Base-by-base conservation (phyloP, 1,140 invertebrate genomes). In the Archivesica marissinica region DNA sequence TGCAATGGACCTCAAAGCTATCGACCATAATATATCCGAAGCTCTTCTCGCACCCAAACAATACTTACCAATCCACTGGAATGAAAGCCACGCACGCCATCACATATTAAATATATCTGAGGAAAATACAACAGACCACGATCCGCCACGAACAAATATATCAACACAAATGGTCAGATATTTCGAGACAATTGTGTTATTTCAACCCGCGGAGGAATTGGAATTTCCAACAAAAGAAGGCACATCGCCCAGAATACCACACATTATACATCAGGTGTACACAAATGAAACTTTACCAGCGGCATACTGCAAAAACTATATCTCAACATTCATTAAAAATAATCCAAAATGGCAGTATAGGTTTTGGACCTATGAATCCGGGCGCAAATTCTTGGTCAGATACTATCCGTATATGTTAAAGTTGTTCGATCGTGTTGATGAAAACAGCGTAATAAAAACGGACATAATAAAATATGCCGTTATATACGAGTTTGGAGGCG, bases 201-300 rank as follows among this genome's bases (percentile, higher is more conserved):
- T 81, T 38, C 59, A 81, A 25, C 47, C 79, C 11, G n/a, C 15
- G 17, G 47, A 70, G n/a, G 66, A 70, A 17, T 68, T 84, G 70
- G 76, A 81, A 13, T 86, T 89, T 52, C 88, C 89, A 17, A 33
- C 39, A 4, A 52, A n/a, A 2, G 88, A 86, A 7, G 41, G 23
- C 0, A 20, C 17, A 20, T 13, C 38, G 9, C 33, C 61, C 2
- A 70, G 77, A 76, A 89, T 92, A 28, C 90, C 91, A 15, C 86
- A 88, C 54, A 91, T 91, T 9, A 91, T 92, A 74, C 92, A 92
- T 56, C 92, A 92, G 78, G 90, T 89, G 13, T 92, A 89, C 89
- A 88, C 89, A 61, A 74, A 80, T 23, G 35, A 77, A 7, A 38
- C 35, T 39, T n/a, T 61, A 15, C 54, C 75, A 25, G 77, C 66